phyloP scores from a whole-genome alignment of 2,888 invertebrate genomes.

The Erebia epiphron region DNA sequence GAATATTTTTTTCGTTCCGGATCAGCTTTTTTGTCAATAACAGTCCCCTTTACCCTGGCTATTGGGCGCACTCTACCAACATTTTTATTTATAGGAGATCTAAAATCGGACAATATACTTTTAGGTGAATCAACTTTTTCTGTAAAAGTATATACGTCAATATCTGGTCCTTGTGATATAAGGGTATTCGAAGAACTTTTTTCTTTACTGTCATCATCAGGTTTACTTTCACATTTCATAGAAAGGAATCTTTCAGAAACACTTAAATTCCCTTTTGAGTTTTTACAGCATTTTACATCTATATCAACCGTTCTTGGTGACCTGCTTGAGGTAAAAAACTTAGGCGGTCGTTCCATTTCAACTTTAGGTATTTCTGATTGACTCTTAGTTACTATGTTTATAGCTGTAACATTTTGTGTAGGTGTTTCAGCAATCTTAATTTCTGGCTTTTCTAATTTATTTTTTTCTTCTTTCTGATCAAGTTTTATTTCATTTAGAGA shows the following conservation, averaged over 20 bases:
- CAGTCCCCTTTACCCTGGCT: slow-evolving; percentile 77
- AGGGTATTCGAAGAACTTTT: slow-evolving; percentile 62
- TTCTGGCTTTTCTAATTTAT: slow-evolving; percentile 48
- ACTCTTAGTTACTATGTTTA: slow-evolving; percentile 10
- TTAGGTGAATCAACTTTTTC: slow-evolving; percentile 79
- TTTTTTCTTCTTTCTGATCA: slow-evolving; percentile 36
- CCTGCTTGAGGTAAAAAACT: slow-evolving; percentile 74
- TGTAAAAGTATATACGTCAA: slow-evolving; percentile 77
- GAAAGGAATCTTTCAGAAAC: slow-evolving; percentile 74
- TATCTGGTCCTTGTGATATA: slow-evolving; percentile 71
- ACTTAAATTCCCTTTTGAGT: slow-evolving; percentile 73
- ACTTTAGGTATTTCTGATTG: slow-evolving; percentile 59
- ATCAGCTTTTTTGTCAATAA: slow-evolving; percentile 74
- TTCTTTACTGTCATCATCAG: slow-evolving; percentile 62
- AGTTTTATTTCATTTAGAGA: slow-evolving; percentile 39
- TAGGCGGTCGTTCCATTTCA: slow-evolving; percentile 72
- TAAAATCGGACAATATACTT: slow-evolving; percentile 73
- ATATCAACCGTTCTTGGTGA: slow-evolving; percentile 74
- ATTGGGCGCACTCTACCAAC: slow-evolving; percentile 76
- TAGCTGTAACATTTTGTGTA: slow-evolving; percentile 20
- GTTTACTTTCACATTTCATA: slow-evolving; percentile 68
- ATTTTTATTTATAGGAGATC: slow-evolving; percentile 68
- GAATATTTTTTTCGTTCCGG: slow-evolving; percentile 75
- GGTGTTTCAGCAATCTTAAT: slow-evolving; percentile 34
- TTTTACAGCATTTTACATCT: slow-evolving; percentile 76